Evolutionary conservation across 2,888 invertebrate genomes (phyloP), one percentile per base, ranked within the genome.

Genomic region (Sphecodes monilicornis): DNA sequence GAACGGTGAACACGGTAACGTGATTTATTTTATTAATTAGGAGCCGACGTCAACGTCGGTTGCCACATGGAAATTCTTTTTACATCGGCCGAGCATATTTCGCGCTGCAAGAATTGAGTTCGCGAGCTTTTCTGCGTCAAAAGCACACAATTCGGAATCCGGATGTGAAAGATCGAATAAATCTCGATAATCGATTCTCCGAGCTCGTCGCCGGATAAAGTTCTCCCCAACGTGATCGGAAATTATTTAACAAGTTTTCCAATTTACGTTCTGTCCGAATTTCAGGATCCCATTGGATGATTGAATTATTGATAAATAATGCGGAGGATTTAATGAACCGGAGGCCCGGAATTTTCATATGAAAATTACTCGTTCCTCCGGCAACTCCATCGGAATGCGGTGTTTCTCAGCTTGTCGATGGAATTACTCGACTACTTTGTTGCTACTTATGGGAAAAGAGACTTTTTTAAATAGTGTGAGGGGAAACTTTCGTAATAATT

Each of bases 1-100:
- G 26, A 26, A 36, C n/a, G 72, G n/a, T 10, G 36, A 22, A 36
- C 22, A 8, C 54, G 26, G 3, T 26, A n/a, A n/a, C 54, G 39
- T 16, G 11, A 16, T 36, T 22, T 18, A 39, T 73, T 73, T 73
- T 57, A 54, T 57, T 73, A 73, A 73, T 73, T 73, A 73, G 26
- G n/a, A 26, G 18, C 39, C n/a, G n/a, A 26, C 39, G 36, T 73
- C 4, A 41, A 29, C 26, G 36, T 41, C 18, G 36, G 8, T 26
- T 18, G 39, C 64, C 26, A 6, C 36, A 2, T 60, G 29, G 29
- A 41, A 26, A 39, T 60, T 26, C 74, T 60, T 41, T 10, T 26
- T 26, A 22, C 10, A 8, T 22, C 3, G 29, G 18, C 1, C 18
- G 32, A 29, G 22, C 4, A 39, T 18, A 39, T 68, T 68, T 26